These are phyloP conservation scores for Argyra leucocephala DNA, from an alignment of 2,888 invertebrate genomes.

Conservation along the genomic window DNA sequence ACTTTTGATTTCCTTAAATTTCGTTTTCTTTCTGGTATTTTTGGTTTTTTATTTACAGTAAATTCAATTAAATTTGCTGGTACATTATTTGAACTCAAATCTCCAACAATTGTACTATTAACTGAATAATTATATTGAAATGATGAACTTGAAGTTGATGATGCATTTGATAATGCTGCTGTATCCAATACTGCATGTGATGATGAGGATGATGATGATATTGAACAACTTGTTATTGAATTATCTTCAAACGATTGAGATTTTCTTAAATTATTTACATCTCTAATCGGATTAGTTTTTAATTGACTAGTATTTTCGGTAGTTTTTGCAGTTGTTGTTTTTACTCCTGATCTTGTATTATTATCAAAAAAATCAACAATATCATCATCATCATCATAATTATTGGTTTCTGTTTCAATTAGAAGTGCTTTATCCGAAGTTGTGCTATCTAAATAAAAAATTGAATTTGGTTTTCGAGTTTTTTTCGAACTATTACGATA, in stretches of 20 bases:
- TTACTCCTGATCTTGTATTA: neutral
- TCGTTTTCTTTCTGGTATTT: neutral
- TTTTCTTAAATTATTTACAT: neutral
- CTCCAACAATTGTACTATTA: neutral
- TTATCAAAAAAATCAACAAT: neutral
- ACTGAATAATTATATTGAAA: constrained; percentile 4
- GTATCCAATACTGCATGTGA: neutral
- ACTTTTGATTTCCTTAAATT: neutral
- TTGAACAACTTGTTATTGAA: neutral
- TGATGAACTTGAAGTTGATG: neutral
- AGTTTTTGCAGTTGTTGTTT: too few relatives aligned
- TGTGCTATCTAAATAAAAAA: constrained; percentile 4
- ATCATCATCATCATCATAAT: neutral
- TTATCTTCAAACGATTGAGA: neutral
- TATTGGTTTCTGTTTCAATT: neutral
- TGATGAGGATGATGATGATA: neutral
- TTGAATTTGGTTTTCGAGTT: neutral
- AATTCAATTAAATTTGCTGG: neutral
- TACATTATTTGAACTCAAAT: neutral
- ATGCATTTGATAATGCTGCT: neutral
- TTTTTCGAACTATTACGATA: neutral
- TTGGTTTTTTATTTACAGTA: neutral
- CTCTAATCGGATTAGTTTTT: neutral
- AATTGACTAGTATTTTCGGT: neutral
- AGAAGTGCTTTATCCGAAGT: neutral